Conservation (phyloP, 2,797 vertebrate genomes). For the Tokudaia muenninki region DNA sequence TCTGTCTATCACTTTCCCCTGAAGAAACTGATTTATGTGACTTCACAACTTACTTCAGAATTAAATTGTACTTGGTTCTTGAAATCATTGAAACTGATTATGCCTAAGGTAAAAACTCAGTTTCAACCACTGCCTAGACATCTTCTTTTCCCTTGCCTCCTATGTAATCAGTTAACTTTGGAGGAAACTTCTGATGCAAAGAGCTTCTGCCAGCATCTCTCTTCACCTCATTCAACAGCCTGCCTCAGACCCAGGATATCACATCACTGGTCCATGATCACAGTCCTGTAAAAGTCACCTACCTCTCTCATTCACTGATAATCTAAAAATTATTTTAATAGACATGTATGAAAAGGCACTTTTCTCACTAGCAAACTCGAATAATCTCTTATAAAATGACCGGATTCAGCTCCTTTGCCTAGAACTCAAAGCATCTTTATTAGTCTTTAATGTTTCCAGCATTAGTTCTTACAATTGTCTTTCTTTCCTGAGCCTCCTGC, state of each 20-base stretch:
- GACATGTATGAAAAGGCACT: neutral
- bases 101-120: neutral
- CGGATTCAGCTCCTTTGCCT: neutral
- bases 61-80: neutral
- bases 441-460: neutral
- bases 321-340: neutral
- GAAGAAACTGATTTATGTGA: neutral
- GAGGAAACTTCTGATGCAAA: neutral
- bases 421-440: neutral
- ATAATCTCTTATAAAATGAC: neutral
- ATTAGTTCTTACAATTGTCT: neutral
- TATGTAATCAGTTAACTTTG: neutral
- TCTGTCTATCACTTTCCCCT: neutral
- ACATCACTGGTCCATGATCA: neutral
- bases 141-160: neutral
- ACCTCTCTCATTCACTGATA: neutral
- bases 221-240: neutral
- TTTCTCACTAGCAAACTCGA: neutral
- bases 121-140: neutral
- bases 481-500: neutral
- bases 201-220: neutral
- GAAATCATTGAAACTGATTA: neutral
- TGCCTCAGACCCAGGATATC: neutral
- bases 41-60: neutral
- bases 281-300: neutral